Evolutionary conservation across 2,888 invertebrate species (phyloP), one percentile per base, ranked within the genome.

Genomic region (Tuta absoluta): DNA sequence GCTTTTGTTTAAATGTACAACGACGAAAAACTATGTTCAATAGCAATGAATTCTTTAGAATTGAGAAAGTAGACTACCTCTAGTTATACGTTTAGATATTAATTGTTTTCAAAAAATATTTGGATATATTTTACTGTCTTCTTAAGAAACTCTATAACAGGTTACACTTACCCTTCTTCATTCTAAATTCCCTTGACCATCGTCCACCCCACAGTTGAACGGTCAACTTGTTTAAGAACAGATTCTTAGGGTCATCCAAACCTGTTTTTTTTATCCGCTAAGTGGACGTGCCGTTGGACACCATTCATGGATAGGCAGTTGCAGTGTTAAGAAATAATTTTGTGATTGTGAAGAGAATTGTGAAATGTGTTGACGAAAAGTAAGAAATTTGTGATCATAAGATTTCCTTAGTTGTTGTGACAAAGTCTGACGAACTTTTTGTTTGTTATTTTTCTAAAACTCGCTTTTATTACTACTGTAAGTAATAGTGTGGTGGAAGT

Each of bases 221-320:
- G 24, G n/a, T 21, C 78, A 78, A 79, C 77, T 66, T 59, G 73
- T 75, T 76, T 75, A 65, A 72, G 70, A 75, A 72, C 69, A 75
- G 53, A 69, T 72, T 72, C 71, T 74, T 73, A 60, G 65, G 69
- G 38, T 17, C 17, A 49, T 49, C 23, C 1, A 71, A 81, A 83
- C 81, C 74, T 65, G 83, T 82, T 82, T 65, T 12, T 0, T 37
- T 82, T 86, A 84, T 68, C 84, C 23, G 68, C 59, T 8, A 33
- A 33, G 33, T 49, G 17, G 59, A 60, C 49, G 23, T 64, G 57
- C 49, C 65, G 63, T 74, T 74, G 78, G 63, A 62, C 65, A 28
- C 68, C 79, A 81, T 69, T 80, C 74, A 66, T 66, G 61, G 66
- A 61, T 70, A 67, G 53, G 68, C 67, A 21, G 70, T 74, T 63